Percentiles rank a stretch among this genome's conserved stretches.
phyloP scores from a whole-genome alignment of 2,888 invertebrate genomes.

The Penaeus monodon region DNA sequence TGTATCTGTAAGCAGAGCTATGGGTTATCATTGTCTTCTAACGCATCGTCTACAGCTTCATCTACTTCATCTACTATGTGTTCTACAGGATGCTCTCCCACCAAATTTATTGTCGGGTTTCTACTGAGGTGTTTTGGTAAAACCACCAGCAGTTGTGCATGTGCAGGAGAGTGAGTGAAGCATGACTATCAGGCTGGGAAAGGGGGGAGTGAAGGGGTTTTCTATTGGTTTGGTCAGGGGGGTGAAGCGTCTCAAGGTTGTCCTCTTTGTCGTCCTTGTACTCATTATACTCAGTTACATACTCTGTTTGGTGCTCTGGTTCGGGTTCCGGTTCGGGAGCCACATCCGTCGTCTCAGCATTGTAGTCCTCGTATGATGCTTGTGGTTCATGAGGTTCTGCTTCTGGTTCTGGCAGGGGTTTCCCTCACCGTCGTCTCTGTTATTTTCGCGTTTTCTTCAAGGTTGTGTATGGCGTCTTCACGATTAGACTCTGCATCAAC shows the following conservation, averaged over 20 bases:
- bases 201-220: constrained; percentile 8
- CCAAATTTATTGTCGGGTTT: constrained; percentile 4
- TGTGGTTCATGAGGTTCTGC: neutral
- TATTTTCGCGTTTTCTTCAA: constrained; percentile 7
- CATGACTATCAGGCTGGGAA: constrained; percentile 6
- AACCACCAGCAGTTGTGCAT: neutral
- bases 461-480: neutral
- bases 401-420: constrained; percentile 4
- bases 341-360: constrained; percentile 1
- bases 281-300: constrained; percentile 19
- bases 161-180: constrained; percentile 8
- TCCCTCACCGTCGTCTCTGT: neutral
- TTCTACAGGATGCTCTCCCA: constrained; percentile 15
- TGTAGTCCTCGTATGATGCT: constrained; percentile 17
- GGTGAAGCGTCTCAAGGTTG: constrained; percentile 23
- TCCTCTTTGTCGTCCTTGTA: constrained; percentile 34
- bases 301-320: constrained; percentile 35
- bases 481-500: neutral
- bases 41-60: too few relatives aligned
- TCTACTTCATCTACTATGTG: constrained; percentile 24
- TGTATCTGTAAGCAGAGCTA: too few relatives aligned
- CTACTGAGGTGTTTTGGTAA: constrained; percentile 13
- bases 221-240: constrained; percentile 12
- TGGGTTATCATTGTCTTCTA: too few relatives aligned
- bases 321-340: constrained; percentile 33